phyloP scores from a whole-genome alignment of 2,113 vertebrate genomes.

The Myotis yumanensis region DNA sequence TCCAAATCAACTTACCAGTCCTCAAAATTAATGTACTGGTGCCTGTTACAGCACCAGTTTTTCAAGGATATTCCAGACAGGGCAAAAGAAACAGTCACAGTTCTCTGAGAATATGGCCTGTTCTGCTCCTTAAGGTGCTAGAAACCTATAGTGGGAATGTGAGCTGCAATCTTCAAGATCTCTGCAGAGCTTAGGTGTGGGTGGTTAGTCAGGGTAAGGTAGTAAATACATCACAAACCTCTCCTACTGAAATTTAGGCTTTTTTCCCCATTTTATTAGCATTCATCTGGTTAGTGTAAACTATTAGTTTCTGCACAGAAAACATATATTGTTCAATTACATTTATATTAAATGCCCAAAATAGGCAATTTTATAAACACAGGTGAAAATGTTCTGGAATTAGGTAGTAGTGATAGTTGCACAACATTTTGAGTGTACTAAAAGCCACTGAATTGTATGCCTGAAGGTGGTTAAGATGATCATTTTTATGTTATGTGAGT shows the following conservation, averaged over 20 bases:
- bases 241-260: not conserved
- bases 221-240: not conserved
- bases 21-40: too few relatives aligned
- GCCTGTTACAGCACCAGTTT: too few relatives aligned
- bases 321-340: not conserved
- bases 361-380: not conserved
- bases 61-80: too few relatives aligned
- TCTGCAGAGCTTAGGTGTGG: not conserved
- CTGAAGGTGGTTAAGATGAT: not conserved
- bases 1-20: too few relatives aligned
- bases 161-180: not conserved
- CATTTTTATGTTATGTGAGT: not conserved
- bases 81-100: not conserved
- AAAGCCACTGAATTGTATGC: not conserved
- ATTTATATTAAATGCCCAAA: not conserved
- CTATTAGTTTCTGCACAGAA: not conserved
- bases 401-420: not conserved
- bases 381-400: not conserved
- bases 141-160: not conserved
- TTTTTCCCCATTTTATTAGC: not conserved
- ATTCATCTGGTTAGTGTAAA: not conserved
- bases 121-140: too few relatives aligned
- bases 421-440: not conserved
- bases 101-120: not conserved
- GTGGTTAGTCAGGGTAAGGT: not conserved